Conservation (phyloP, 1,140 invertebrate genomes). For the Rhyacophila brunnea region DNA sequence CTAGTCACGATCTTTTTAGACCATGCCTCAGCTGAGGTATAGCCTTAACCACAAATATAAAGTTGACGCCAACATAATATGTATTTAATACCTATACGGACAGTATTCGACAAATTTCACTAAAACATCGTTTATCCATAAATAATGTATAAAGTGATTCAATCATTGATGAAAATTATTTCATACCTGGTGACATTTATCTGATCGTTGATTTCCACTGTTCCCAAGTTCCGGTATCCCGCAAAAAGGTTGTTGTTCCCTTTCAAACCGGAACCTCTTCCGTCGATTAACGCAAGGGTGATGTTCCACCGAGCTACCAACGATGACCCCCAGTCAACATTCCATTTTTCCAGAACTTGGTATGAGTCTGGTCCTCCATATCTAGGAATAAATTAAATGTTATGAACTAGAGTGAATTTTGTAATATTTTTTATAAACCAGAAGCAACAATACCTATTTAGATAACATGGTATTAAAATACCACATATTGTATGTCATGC, state of each 20-base stretch:
- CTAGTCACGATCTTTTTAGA: no score
- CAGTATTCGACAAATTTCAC: no score
- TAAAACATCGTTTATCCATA: no score
- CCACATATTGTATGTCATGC: no score
- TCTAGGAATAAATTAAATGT: conserved; percentile 34
- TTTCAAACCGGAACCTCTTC: conserved; percentile 80
- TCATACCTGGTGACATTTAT: conserved; percentile 54
- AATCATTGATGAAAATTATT: no score
- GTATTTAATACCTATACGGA: no score
- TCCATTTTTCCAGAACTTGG: conserved; percentile 61
- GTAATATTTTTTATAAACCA: not conserved
- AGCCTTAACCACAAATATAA: no score
- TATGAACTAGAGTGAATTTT: not conserved
- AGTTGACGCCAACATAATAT: no score
- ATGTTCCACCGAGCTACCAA: conserved; percentile 79
- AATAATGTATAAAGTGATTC: no score
- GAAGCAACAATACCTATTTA: no score
- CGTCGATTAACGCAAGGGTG: conserved; percentile 87
- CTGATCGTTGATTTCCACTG: conserved; percentile 86
- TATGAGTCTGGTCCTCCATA: conserved; percentile 88
- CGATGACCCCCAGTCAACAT: conserved; percentile 59
- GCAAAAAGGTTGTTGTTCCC: conserved; percentile 81
- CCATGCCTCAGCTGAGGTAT: no score
- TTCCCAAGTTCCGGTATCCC: conserved; percentile 79
- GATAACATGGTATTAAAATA: no score